These are phyloP conservation scores for Graptemys geographica DNA, from an alignment of 2,797 vertebrate species.

Conservation along the genomic window DNA sequence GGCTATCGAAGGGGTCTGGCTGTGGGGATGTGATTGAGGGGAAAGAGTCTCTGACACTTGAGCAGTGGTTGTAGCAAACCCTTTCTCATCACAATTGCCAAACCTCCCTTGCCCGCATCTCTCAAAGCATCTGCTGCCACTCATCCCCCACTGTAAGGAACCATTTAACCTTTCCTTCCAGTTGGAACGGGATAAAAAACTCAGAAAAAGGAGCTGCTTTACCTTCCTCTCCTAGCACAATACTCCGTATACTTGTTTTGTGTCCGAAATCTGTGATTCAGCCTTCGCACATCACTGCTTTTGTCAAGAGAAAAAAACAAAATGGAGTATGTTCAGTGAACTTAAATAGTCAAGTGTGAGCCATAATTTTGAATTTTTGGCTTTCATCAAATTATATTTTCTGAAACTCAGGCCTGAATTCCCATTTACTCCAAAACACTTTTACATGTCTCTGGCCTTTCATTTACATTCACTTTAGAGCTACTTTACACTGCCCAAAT, in stretches of 20 bases:
- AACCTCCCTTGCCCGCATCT: too few relatives aligned
- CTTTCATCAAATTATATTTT: background rate
- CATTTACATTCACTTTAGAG: background rate
- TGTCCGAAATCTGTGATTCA: background rate
- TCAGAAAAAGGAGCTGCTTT: background rate
- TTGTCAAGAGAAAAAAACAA: background rate
- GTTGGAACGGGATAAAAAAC: background rate
- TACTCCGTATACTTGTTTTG: background rate
- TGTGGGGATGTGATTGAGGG: background rate
- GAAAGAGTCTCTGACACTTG: background rate
- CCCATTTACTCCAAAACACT: rapidly evolving
- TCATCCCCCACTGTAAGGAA: background rate
- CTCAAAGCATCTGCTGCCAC: background rate
- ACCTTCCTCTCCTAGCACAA: background rate
- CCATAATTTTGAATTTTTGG: background rate
- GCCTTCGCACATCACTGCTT: background rate
- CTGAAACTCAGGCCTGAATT: background rate
- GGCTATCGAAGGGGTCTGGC: background rate
- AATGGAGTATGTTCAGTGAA: background rate
- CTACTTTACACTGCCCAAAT: background rate
- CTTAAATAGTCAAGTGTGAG: background rate
- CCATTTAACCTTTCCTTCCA: background rate
- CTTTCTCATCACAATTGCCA: background rate
- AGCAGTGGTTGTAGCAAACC: background rate
- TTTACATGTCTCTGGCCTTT: background rate